These are phyloP conservation scores for Micromesistius poutassou DNA, from an alignment of 2,797 vertebrate genomes.

Conservation along the genomic window DNA sequence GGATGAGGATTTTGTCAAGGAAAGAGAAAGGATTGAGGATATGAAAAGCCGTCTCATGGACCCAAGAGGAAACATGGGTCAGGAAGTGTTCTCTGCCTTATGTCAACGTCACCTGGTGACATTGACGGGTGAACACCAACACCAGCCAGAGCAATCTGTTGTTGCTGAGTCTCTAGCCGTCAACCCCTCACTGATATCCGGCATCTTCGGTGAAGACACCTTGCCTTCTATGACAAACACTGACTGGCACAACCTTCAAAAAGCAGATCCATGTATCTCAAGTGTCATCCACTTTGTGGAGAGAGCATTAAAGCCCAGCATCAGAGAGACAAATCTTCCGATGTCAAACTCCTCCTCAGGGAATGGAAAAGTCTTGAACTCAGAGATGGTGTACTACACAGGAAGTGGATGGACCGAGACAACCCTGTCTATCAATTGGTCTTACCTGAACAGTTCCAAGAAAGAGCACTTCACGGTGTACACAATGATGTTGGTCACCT, in stretches of 20 bases:
- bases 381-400: too few relatives aligned
- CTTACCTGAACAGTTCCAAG: too few relatives aligned
- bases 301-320: neutral
- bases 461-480: too few relatives aligned
- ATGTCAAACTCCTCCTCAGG: too few relatives aligned
- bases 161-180: neutral
- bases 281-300: neutral
- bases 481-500: too few relatives aligned
- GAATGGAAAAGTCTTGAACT: too few relatives aligned
- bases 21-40: neutral
- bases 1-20: neutral
- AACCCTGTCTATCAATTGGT: too few relatives aligned
- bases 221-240: neutral
- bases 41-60: neutral
- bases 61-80: neutral
- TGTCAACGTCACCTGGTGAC: conserved; percentile 1
- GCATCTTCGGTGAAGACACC: neutral
- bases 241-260: neutral
- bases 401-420: too few relatives aligned
- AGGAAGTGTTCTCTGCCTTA: neutral
- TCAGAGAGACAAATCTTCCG: too few relatives aligned
- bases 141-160: neutral
- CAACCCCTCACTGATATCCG: neutral
- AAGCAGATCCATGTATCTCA: neutral
- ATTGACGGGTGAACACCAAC: neutral